phyloP scores from a whole-genome alignment of 2,797 vertebrate genomes.

The Peromyscus melanophrys region DNA sequence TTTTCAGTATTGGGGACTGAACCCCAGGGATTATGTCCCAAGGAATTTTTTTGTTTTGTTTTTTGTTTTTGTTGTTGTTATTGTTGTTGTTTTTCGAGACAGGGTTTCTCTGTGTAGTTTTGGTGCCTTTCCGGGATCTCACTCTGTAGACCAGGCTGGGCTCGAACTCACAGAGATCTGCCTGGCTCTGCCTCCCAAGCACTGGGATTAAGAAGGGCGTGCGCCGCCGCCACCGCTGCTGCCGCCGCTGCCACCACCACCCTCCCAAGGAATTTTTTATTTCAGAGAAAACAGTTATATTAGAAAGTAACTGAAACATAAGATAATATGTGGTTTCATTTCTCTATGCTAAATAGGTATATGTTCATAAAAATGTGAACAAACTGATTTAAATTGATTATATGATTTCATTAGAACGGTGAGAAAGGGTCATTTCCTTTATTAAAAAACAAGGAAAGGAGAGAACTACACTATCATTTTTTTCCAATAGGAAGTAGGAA shows the following conservation, averaged over 20 bases:
- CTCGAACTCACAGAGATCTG: too few relatives aligned
- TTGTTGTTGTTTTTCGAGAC: too few relatives aligned
- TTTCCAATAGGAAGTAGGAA: background rate
- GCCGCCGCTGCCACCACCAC: too few relatives aligned
- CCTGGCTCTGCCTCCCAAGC: too few relatives aligned
- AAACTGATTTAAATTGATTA: conserved; percentile 50
- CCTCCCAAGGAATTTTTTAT: background rate
- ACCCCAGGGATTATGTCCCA: background rate
- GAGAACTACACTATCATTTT: background rate
- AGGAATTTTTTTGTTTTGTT: background rate
- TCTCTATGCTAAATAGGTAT: background rate
- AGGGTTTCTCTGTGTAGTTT: too few relatives aligned
- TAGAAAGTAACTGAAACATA: conserved; percentile 22
- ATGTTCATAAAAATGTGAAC: background rate
- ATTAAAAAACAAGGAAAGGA: background rate
- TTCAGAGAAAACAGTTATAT: conserved; percentile 23
- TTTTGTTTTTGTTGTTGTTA: too few relatives aligned
- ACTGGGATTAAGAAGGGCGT: too few relatives aligned
- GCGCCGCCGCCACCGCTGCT: too few relatives aligned
- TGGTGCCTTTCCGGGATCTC: too few relatives aligned
- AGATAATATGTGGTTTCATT: background rate
- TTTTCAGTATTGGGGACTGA: background rate
- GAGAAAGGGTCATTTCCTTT: background rate
- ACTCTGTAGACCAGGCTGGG: too few relatives aligned
- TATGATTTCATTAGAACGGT: conserved; percentile 34